A percentile compares a stretch with the other conserved stretches of the same genome.
These are phyloP conservation scores for Ancistrus triradiatus DNA, from an alignment of 2,113 vertebrate genomes.

Conservation along the genomic window DNA sequence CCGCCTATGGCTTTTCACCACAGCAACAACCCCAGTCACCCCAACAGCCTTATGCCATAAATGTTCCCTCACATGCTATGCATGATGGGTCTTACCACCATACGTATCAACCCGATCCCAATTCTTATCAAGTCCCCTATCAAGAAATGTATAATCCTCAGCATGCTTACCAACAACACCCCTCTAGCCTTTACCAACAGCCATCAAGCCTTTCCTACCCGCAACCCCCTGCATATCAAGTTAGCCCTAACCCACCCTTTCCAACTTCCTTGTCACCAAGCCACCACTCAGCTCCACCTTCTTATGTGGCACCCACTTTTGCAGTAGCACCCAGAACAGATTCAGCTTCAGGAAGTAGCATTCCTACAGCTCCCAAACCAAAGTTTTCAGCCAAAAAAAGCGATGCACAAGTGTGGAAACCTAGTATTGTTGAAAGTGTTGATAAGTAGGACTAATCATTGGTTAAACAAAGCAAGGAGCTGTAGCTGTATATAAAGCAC, in stretches of 20 bases:
- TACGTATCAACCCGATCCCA: conserved; percentile 50
- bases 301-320: conserved; percentile 60
- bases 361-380: conserved; percentile 82
- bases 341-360: conserved; percentile 58
- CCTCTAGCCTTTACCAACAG: conserved; percentile 47
- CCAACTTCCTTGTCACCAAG: conserved; percentile 56
- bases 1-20: conserved; percentile 60
- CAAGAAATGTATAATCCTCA: conserved; percentile 58
- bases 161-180: conserved; percentile 57
- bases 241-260: conserved; percentile 26
- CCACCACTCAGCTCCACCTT: conserved; percentile 59
- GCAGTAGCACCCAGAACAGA: conserved; percentile 77
- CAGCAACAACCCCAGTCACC: conserved; percentile 61
- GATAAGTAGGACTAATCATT: conserved; percentile 70
- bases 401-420: conserved; percentile 94
- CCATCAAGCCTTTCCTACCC: conserved; percentile 56
- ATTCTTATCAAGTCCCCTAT: conserved; percentile 41
- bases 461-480: not conserved
- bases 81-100: conserved; percentile 70
- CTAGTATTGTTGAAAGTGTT: conserved; percentile 58
- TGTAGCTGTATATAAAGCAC: not conserved
- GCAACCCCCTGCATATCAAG: conserved; percentile 55
- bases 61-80: conserved; percentile 61
- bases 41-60: conserved; percentile 70
- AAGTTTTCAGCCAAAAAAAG: conserved; percentile 93